These are phyloP conservation scores for Ophraella communa DNA, from an alignment of 2,888 invertebrate species.

Conservation along the genomic window DNA sequence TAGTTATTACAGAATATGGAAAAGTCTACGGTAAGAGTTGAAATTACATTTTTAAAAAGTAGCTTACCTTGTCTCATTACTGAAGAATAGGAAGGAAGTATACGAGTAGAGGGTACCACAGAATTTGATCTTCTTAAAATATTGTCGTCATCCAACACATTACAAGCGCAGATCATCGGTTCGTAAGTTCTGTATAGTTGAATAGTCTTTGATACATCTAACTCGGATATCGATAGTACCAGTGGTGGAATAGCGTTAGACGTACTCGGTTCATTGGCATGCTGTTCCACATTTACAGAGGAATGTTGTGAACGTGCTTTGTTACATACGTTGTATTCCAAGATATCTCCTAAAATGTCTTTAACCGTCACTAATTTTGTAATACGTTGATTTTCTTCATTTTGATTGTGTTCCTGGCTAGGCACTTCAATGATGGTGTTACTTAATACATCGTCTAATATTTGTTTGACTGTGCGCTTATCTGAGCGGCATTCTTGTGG, in stretches of 20 bases:
- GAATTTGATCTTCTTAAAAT: neutral
- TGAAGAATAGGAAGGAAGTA: slow-evolving; percentile 53
- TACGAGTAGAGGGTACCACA: slow-evolving; percentile 9
- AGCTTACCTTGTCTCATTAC: slow-evolving; percentile 43
- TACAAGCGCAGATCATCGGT: slow-evolving; percentile 16
- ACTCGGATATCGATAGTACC: neutral
- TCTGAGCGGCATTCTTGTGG: slow-evolving; percentile 8
- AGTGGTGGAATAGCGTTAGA: neutral
- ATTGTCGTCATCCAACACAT: slow-evolving; percentile 24
- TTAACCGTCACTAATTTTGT: slow-evolving; percentile 26
- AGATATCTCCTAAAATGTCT: slow-evolving; percentile 31
- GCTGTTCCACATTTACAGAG: neutral
- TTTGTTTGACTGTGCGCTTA: slow-evolving; percentile 30
- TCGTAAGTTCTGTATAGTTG: neutral
- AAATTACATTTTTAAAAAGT: too few species aligned
- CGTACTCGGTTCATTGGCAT: slow-evolving; percentile 2
- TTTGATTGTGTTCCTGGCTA: neutral
- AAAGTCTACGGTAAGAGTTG: too few species aligned
- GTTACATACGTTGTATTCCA: slow-evolving; percentile 27
- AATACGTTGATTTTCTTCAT: neutral
- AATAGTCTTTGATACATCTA: neutral
- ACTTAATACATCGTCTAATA: slow-evolving; percentile 31
- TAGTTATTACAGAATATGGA: too few species aligned
- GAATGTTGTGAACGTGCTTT: neutral
- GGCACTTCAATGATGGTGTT: slow-evolving; percentile 13